Percentiles rank a stretch among this genome's conserved stretches.
Conservation (phyloP, 2,888 invertebrate genomes). For the Slavum lentiscoides region DNA sequence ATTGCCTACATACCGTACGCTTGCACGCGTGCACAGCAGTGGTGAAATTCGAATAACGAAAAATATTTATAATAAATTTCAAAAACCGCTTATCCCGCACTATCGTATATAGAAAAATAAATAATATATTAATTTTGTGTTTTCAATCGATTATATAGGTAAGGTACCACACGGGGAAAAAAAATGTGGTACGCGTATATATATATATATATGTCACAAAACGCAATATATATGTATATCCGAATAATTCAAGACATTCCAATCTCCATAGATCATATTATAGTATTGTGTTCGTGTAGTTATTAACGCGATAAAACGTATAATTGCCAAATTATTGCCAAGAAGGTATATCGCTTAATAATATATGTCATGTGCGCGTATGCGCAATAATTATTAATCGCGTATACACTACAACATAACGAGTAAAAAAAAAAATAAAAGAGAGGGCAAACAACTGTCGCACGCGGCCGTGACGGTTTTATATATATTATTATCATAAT, state of each 20-base stretch:
- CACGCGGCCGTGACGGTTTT: too few relatives aligned
- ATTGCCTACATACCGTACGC: neutral
- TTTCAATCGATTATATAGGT: constrained; percentile 2
- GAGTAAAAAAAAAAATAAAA: too few relatives aligned
- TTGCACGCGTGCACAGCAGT: too few relatives aligned
- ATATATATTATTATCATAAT: too few relatives aligned
- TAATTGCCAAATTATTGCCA: too few relatives aligned
- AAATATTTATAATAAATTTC: neutral
- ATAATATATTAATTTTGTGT: neutral
- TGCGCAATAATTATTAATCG: too few relatives aligned
- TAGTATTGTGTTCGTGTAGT: neutral
- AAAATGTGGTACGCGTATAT: neutral
- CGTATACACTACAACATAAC: too few relatives aligned
- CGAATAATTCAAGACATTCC: constrained; percentile 9
- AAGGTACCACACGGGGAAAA: too few relatives aligned
- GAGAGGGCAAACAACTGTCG: too few relatives aligned
- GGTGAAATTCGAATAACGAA: neutral
- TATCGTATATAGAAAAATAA: constrained; percentile 1
- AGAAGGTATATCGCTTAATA: too few relatives aligned
- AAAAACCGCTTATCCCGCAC: constrained; percentile 1
- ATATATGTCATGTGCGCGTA: too few relatives aligned
- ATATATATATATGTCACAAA: too few relatives aligned
- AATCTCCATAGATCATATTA: neutral
- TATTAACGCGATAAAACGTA: neutral
- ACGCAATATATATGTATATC: neutral